Evolutionary conservation across 2,113 vertebrate genomes (phyloP).

Genomic region (Oreotrochilus melanogaster): DNA sequence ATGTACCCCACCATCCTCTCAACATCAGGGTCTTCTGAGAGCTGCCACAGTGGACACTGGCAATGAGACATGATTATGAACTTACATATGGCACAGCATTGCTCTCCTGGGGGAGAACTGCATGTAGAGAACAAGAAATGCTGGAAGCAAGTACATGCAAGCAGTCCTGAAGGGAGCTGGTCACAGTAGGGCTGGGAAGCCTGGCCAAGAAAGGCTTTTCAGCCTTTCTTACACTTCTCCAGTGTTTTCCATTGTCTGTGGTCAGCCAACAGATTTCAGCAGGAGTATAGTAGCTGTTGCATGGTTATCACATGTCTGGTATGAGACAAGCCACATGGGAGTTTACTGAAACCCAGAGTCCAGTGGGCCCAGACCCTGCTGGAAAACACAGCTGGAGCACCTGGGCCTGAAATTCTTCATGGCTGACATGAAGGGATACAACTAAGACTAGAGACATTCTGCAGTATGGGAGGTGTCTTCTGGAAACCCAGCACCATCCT

Average conservation of each 20-base stretch:
- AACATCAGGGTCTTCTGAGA: neutral
- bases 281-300: neutral
- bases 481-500: slow-evolving; percentile 23
- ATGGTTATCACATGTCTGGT: neutral
- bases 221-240: neutral
- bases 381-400: neutral
- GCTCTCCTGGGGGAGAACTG: neutral
- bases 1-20: neutral
- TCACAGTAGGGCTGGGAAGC: neutral
- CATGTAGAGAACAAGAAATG: neutral
- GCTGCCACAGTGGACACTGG: neutral
- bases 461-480: neutral
- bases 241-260: rapidly evolving
- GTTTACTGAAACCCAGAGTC: slow-evolving; percentile 5
- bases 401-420: slow-evolving; percentile 3
- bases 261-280: neutral
- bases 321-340: neutral
- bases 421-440: neutral
- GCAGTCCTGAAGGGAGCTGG: neutral
- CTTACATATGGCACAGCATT: neutral
- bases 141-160: slow-evolving; percentile 16
- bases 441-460: neutral
- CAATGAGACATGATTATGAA: neutral
- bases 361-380: neutral
- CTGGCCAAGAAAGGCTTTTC: neutral